phyloP scores from a whole-genome alignment of 2,113 vertebrate genomes.

The Parus major region DNA sequence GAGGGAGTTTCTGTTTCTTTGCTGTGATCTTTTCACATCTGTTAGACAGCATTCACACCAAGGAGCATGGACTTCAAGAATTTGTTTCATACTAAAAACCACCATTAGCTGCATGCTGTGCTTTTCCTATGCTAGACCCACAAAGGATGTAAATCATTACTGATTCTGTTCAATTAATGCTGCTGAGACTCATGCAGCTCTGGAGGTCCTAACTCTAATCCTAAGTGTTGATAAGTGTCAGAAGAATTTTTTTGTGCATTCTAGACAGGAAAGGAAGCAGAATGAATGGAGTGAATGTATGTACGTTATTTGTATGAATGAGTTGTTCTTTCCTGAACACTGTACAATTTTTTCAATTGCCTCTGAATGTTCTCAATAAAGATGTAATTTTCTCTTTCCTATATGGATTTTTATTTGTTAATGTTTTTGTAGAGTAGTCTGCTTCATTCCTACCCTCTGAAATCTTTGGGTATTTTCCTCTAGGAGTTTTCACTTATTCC shows the following conservation, averaged over 20 bases:
- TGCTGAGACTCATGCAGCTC: not conserved
- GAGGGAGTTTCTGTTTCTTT: not conserved
- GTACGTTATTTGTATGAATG: not conserved
- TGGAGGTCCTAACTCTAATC: not conserved
- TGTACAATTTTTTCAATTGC: not conserved
- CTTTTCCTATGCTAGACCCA: not conserved
- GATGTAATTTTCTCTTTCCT: not conserved
- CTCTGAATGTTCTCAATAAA: not conserved
- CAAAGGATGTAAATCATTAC: not conserved
- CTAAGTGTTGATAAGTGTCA: not conserved
- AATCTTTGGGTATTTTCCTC: not conserved
- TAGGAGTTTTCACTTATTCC: constrained; percentile 31
- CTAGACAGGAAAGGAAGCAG: not conserved
- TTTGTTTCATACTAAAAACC: not conserved
- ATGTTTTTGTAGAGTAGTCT: not conserved
- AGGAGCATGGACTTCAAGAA: not conserved
- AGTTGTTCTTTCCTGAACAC: not conserved
- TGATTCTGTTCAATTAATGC: not conserved
- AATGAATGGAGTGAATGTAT: not conserved
- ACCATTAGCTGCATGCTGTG: not conserved
- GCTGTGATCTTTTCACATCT: not conserved
- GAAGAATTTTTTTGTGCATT: not conserved
- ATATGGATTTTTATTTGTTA: not conserved
- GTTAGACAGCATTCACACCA: not conserved
- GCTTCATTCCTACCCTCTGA: not conserved